A percentile compares a stretch with the other conserved stretches of the same genome.
These are phyloP conservation scores for Spilogale gracilis DNA, from an alignment of 2,113 vertebrate species.

Conservation along the genomic window DNA sequence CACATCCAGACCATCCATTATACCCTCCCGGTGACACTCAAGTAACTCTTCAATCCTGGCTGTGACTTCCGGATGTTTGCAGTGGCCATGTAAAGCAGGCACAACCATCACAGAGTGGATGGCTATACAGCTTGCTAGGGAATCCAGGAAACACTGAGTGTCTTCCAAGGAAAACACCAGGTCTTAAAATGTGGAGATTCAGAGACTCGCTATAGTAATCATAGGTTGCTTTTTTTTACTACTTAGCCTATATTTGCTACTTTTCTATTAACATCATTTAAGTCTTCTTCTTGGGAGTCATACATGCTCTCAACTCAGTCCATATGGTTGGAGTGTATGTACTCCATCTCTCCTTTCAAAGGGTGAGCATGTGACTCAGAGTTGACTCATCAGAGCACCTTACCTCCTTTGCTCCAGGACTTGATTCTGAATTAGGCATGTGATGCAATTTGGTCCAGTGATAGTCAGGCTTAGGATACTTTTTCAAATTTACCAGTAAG, in stretches of 20 bases:
- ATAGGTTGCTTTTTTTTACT: background rate
- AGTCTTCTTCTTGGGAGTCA: background rate
- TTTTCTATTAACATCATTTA: background rate
- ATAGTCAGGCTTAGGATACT: background rate
- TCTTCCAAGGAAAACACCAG: background rate
- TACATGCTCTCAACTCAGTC: background rate
- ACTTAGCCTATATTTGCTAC: background rate
- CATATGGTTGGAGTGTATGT: background rate
- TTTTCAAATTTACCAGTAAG: background rate
- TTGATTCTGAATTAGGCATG: background rate
- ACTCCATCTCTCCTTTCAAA: background rate
- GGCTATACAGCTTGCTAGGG: background rate
- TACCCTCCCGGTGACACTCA: background rate
- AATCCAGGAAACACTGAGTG: background rate
- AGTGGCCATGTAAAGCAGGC: background rate
- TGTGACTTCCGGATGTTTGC: background rate
- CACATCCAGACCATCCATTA: background rate
- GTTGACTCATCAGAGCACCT: background rate
- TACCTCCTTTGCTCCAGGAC: background rate
- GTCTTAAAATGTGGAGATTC: background rate
- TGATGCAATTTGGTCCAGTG: background rate
- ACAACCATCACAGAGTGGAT: too few species aligned
- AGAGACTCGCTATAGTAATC: background rate
- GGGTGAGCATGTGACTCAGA: background rate
- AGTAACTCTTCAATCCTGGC: background rate